Evolutionary conservation across 2,888 invertebrate genomes (phyloP).

Genomic region (Nasonovia ribisnigri): DNA sequence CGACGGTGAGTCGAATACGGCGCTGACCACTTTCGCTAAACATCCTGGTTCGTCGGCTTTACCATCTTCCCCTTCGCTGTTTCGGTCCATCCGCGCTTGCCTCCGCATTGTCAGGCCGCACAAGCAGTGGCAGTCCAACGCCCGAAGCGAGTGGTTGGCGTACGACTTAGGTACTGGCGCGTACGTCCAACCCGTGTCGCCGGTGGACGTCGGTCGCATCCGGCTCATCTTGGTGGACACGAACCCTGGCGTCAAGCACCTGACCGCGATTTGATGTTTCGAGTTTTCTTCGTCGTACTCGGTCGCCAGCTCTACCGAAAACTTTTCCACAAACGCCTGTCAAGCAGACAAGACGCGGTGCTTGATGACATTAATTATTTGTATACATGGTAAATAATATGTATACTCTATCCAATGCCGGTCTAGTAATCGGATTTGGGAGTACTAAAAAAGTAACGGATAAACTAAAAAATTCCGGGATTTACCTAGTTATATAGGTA

Average conservation of each 20-base stretch:
- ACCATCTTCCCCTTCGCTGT: too few relatives aligned
- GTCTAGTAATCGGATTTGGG: neutral
- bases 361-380: neutral
- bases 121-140: slow-evolving; percentile 33
- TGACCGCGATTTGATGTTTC: slow-evolving; percentile 78
- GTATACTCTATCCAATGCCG: neutral
- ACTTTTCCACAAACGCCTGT: slow-evolving; percentile 85
- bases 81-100: neutral
- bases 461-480: too few relatives aligned
- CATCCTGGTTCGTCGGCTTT: neutral
- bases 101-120: neutral
- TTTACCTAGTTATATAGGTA: too few relatives aligned
- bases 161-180: neutral
- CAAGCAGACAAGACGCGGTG: neutral
- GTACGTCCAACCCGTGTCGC: neutral
- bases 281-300: slow-evolving; percentile 76
- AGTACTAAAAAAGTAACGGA: too few relatives aligned
- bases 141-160: slow-evolving; percentile 26
- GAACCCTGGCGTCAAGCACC: slow-evolving; percentile 87
- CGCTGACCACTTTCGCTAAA: neutral
- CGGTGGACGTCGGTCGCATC: slow-evolving; percentile 72
- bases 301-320: slow-evolving; percentile 81
- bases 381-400: neutral
- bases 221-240: slow-evolving; percentile 94
- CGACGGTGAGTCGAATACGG: slow-evolving; percentile 30